Conservation (phyloP, 2,888 invertebrate species). For the Brachypterus glaber region DNA sequence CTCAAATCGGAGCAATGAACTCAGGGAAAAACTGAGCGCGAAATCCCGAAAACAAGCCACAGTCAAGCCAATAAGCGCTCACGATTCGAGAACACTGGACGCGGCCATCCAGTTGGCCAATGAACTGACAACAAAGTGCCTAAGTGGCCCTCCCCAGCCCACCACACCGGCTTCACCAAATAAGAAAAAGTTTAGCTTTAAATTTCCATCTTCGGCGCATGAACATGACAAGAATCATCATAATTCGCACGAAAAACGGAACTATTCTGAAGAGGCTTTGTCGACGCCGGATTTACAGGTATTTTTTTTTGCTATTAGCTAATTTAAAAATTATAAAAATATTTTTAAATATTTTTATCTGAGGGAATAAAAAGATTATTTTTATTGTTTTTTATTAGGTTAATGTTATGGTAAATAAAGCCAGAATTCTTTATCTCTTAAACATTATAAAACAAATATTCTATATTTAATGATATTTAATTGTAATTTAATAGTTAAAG, state of each 20-base stretch:
- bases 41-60: conserved; percentile 43
- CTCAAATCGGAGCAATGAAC: conserved; percentile 61
- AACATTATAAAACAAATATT: too few species aligned
- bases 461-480: too few species aligned
- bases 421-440: too few species aligned
- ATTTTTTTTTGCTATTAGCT: too few species aligned
- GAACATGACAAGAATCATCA: conserved; percentile 43
- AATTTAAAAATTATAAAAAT: too few species aligned
- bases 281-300: conserved; percentile 84
- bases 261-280: conserved; percentile 84
- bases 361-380: too few species aligned
- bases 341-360: too few species aligned
- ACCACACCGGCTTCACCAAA: conserved; percentile 55
- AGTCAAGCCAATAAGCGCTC: conserved; percentile 87
- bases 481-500: too few species aligned
- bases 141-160: conserved; percentile 39
- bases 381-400: too few species aligned
- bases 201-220: conserved; percentile 52
- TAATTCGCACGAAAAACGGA: conserved; percentile 55
- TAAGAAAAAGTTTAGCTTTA: conserved; percentile 71
- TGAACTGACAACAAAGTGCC: conserved; percentile 59
- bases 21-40: conserved; percentile 45
- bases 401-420: too few species aligned
- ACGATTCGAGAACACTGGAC: conserved; percentile 84
- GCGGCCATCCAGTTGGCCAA: conserved; percentile 90